phyloP scores from a whole-genome alignment of 2,113 vertebrate genomes.

The Pelecanoides urinatrix region DNA sequence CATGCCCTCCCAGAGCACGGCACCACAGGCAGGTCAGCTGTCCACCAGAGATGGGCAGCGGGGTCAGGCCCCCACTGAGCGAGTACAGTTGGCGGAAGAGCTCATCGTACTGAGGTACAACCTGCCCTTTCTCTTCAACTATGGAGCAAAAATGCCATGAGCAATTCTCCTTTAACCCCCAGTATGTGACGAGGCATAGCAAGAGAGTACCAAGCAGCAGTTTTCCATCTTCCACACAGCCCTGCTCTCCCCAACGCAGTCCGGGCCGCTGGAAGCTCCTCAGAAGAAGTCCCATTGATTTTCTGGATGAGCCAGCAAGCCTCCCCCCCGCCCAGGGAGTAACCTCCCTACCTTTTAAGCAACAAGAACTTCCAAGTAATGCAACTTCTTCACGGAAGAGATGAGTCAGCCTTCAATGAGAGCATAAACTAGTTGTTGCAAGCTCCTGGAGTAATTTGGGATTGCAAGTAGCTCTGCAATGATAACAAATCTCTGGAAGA shows the following conservation, averaged over 20 bases:
- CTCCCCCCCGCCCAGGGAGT: neutral
- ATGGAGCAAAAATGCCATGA: neutral
- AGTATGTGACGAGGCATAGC: neutral
- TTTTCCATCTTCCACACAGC: neutral
- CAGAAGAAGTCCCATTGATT: neutral
- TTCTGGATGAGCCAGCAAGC: neutral
- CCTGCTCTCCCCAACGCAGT: neutral
- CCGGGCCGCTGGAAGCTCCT: neutral
- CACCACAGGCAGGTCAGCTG: neutral
- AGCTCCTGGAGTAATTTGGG: neutral
- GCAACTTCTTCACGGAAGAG: neutral
- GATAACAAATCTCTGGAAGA: neutral
- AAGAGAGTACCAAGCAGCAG: neutral
- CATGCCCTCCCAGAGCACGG: accelerated
- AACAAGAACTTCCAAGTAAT: neutral
- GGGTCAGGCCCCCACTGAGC: accelerated
- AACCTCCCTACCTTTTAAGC: neutral
- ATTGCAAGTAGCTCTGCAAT: neutral
- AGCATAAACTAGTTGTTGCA: neutral
- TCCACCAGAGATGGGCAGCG: neutral
- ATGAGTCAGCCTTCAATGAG: neutral
- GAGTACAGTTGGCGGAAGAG: accelerated
- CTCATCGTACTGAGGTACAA: neutral
- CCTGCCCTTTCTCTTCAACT: neutral
- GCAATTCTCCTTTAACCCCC: neutral